Conservation (phyloP, 1,140 invertebrate genomes). For the Adoxophyes honmai region DNA sequence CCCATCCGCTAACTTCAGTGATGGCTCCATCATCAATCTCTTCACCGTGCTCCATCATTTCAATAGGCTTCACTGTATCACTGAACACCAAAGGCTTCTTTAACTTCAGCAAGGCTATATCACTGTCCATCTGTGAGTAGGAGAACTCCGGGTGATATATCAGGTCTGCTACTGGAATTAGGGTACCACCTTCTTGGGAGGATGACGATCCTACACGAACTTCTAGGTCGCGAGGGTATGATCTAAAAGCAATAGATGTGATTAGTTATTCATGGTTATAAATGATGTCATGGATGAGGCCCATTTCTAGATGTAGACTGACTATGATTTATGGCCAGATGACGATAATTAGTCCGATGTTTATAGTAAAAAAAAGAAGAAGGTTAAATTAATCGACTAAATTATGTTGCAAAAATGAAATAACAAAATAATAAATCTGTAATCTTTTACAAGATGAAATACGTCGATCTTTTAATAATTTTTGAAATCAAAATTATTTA, state of each 20-base stretch:
- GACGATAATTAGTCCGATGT: too few relatives aligned
- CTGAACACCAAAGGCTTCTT: slow-evolving; percentile 75
- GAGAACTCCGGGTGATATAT: slow-evolving; percentile 47
- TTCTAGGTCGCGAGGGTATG: slow-evolving; percentile 31
- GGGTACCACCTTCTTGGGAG: slow-evolving; percentile 42
- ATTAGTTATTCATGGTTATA: too few relatives aligned
- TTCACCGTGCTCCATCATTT: slow-evolving; percentile 63
- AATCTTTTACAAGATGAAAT: too few relatives aligned
- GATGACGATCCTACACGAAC: slow-evolving; percentile 58
- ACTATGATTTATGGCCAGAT: too few relatives aligned
- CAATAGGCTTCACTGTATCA: slow-evolving; percentile 68
- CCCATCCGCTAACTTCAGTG: slow-evolving; percentile 61
- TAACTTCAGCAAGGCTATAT: slow-evolving; percentile 80
- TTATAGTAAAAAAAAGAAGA: too few relatives aligned
- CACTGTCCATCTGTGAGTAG: slow-evolving; percentile 65
- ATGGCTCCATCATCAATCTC: slow-evolving; percentile 52
- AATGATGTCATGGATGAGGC: too few relatives aligned
- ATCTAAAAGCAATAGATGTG: slow-evolving; percentile 26
- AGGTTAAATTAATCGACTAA: too few relatives aligned
- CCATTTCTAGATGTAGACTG: too few relatives aligned
- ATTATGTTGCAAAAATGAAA: too few relatives aligned
- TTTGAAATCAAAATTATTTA: too few relatives aligned
- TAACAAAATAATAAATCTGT: too few relatives aligned
- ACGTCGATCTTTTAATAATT: too few relatives aligned
- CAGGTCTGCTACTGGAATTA: slow-evolving; percentile 48